Conservation (phyloP, 1,140 invertebrate genomes). For the Zaprionus inermis region DNA sequence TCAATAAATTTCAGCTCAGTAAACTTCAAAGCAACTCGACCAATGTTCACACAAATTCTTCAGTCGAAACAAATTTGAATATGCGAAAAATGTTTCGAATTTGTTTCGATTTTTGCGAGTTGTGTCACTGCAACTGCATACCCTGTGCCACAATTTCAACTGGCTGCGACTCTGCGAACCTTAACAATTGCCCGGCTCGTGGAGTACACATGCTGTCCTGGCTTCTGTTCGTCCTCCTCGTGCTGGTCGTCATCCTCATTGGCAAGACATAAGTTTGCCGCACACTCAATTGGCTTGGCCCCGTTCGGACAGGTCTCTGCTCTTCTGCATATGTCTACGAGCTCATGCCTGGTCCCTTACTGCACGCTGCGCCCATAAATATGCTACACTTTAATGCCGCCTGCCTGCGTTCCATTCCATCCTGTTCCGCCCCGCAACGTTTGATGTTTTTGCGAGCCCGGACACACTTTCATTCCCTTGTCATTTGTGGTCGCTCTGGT, state of each 20-base stretch:
- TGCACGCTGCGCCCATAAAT: constrained; percentile 67
- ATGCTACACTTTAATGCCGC: constrained; percentile 67
- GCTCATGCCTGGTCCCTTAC: not conserved
- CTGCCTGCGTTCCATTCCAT: constrained; percentile 2
- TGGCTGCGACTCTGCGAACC: too few species aligned
- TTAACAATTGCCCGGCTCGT: constrained; percentile 15
- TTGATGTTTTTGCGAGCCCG: constrained; percentile 63
- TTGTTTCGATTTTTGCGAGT: not conserved
- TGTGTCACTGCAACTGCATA: not conserved
- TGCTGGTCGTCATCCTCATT: not conserved
- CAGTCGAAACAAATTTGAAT: not conserved
- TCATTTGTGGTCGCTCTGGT: constrained; percentile 76
- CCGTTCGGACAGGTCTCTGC: constrained; percentile 1
- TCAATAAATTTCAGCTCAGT: not conserved
- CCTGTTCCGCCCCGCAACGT: constrained; percentile 21
- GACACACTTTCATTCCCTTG: constrained; percentile 66
- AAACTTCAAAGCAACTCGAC: not conserved
- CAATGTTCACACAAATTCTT: not conserved
- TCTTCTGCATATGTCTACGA: constrained; percentile 24
- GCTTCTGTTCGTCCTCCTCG: not conserved
- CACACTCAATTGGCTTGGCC: constrained; percentile 45
- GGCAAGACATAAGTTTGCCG: constrained; percentile 30
- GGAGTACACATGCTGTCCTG: constrained; percentile 2
- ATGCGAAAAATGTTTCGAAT: not conserved
- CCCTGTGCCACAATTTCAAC: not conserved